Evolutionary conservation across 2,113 vertebrate species (phyloP).

Genomic region (Amia ocellicauda): DNA sequence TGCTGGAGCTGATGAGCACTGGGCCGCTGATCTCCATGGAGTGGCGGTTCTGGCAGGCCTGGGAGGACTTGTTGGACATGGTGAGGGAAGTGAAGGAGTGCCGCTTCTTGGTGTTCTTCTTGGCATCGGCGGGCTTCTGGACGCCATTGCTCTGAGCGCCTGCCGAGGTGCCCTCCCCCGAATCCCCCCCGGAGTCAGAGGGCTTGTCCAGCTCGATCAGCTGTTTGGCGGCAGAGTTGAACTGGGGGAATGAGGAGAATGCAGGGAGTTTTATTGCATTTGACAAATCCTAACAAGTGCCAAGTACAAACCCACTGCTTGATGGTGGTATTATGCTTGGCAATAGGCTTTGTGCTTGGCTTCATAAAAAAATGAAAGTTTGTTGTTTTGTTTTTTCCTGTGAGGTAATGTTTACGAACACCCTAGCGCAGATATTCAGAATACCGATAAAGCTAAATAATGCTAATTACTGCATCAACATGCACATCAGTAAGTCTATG

Average conservation of each 20-base stretch:
- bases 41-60: constrained; percentile 88
- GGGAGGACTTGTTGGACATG: constrained; percentile 91
- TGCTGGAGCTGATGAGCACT: constrained; percentile 96
- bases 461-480: no score
- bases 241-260: constrained; percentile 58
- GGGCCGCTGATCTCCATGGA: constrained; percentile 98
- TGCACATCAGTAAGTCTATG: no score
- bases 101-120: constrained; percentile 98
- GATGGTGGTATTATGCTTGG: no score
- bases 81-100: constrained; percentile 98
- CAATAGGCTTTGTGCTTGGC: no score
- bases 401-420: no score
- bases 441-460: no score
- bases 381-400: no score
- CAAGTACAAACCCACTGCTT: no score
- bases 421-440: no score
- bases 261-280: no score
- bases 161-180: constrained; percentile 78
- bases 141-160: constrained; percentile 71
- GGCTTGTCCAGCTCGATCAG: constrained; percentile 93
- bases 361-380: no score
- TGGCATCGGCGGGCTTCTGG: constrained; percentile 78
- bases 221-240: constrained; percentile 91
- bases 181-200: constrained; percentile 66
- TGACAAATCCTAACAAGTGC: no score